Evolutionary conservation across 2,113 vertebrate species (phyloP).

Genomic region (Sinocyclocheilus rhinocerous): DNA sequence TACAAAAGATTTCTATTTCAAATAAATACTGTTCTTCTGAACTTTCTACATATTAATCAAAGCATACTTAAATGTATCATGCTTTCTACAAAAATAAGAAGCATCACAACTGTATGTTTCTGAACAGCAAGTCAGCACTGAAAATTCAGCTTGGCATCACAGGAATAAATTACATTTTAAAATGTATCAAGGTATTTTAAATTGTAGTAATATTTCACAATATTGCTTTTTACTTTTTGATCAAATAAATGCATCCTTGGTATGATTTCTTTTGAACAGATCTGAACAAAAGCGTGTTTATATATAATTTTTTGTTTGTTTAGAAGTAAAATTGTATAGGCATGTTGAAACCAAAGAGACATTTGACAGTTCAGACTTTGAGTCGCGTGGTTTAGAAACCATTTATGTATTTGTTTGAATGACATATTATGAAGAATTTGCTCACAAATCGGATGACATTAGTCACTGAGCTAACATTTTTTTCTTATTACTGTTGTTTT

Average conservation of each 20-base stretch:
- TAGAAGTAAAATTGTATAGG: not conserved
- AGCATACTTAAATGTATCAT: not conserved
- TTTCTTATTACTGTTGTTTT: constrained; percentile 20
- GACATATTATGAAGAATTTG: too few species aligned
- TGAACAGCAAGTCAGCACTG: too few species aligned
- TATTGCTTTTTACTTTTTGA: too few species aligned
- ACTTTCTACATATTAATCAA: not conserved
- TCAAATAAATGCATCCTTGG: not conserved
- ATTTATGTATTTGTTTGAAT: not conserved
- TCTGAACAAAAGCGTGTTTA: not conserved
- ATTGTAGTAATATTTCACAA: too few species aligned
- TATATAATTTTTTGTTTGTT: not conserved
- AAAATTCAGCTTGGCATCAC: too few species aligned
- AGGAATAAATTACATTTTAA: too few species aligned
- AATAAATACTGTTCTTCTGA: not conserved
- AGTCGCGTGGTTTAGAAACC: not conserved
- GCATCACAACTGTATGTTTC: not conserved
- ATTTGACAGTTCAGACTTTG: not conserved
- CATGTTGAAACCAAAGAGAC: not conserved
- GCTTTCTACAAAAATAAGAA: not conserved
- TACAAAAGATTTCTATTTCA: not conserved
- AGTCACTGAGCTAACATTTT: constrained; percentile 4
- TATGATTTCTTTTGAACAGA: not conserved
- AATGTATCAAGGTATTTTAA: too few species aligned
- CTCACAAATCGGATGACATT: not conserved